These are phyloP conservation scores for Uloborus diversus DNA, from an alignment of 1,140 invertebrate species.

Conservation along the genomic window DNA sequence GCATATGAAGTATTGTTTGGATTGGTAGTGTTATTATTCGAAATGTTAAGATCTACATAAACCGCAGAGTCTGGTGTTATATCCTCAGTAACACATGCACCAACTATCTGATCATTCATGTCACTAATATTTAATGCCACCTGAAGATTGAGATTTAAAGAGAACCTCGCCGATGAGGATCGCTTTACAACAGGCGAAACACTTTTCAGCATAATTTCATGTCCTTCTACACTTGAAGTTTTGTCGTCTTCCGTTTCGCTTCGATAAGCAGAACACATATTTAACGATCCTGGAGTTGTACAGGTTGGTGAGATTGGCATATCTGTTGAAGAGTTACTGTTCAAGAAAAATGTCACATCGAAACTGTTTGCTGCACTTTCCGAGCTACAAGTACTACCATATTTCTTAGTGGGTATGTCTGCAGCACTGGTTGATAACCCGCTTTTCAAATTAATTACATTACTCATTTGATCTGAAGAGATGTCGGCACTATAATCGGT, in stretches of 20 bases:
- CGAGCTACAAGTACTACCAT: conserved; percentile 62
- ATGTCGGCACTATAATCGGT: conserved; percentile 57
- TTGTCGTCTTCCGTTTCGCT: conserved; percentile 55
- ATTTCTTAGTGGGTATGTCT: conserved; percentile 51
- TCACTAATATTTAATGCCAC: conserved; percentile 8
- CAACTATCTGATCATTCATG: conserved; percentile 22
- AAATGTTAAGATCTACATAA: conserved; percentile 57
- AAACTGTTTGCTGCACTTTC: conserved; percentile 64
- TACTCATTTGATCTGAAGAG: conserved; percentile 54
- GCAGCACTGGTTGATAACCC: conserved; percentile 43
- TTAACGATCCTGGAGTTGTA: conserved; percentile 36
- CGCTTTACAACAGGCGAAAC: conserved; percentile 54
- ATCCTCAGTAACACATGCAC: conserved; percentile 57
- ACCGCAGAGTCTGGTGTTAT: conserved; percentile 60
- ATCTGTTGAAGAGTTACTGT: conserved; percentile 35
- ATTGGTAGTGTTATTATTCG: conserved; percentile 17
- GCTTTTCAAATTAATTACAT: conserved; percentile 39
- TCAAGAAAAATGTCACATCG: conserved; percentile 61
- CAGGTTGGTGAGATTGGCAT: conserved; percentile 40
- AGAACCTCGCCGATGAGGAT: conserved; percentile 34
- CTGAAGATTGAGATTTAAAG: conserved; percentile 54
- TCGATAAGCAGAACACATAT: conserved; percentile 24
- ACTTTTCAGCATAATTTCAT: conserved; percentile 50
- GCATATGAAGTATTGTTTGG: background rate
- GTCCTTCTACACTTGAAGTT: conserved; percentile 51